phyloP scores from a whole-genome alignment of 2,113 vertebrate species.

The Hiodon tergisus region DNA sequence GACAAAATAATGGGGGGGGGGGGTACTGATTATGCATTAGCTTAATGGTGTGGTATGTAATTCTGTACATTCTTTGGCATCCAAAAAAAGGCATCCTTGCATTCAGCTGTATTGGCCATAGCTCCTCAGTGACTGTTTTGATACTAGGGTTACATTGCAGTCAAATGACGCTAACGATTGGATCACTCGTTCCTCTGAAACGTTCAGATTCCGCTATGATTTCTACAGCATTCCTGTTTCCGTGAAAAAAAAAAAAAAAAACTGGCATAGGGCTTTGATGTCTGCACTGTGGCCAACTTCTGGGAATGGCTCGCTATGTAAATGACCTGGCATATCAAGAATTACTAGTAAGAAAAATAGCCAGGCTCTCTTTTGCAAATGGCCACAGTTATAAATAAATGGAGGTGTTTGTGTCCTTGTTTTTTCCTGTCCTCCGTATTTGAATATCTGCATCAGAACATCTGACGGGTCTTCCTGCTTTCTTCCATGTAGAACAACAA shows the following conservation, averaged over 20 bases:
- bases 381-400: slow-evolving; percentile 10
- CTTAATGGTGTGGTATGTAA: no score
- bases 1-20: background rate
- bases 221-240: background rate
- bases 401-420: background rate
- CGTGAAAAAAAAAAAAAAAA: background rate
- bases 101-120: no score
- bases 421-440: background rate
- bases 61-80: no score
- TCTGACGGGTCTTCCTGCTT: background rate
- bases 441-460: slow-evolving; percentile 5
- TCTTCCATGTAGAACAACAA: background rate
- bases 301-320: background rate
- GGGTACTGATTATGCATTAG: no score
- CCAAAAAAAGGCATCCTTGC: no score
- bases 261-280: slow-evolving; percentile 4
- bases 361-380: slow-evolving; percentile 15
- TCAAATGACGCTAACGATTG: no score
- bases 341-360: background rate
- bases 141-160: no score
- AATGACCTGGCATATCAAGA: slow-evolving; percentile 1
- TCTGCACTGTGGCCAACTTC: background rate
- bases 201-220: no score
- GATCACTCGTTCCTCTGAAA: no score
- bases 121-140: no score